Evolutionary conservation across 1,140 invertebrate species (phyloP), one percentile per base, ranked within the genome.

Genomic region (Calycopis cecrops): DNA sequence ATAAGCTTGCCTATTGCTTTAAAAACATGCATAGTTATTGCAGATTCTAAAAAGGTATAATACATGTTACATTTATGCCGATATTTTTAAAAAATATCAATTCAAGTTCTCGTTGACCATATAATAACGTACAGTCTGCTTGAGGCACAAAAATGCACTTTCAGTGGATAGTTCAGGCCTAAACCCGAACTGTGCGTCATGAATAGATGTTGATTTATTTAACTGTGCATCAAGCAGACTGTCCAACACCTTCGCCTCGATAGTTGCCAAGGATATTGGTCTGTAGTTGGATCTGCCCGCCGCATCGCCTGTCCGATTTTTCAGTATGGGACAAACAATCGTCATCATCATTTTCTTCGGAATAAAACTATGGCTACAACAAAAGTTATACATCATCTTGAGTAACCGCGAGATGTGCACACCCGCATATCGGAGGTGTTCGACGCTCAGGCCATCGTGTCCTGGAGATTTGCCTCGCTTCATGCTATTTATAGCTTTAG

Each of bases 401-500:
- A 57, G n/a, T 0, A 61, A 34, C 35, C 35, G 52, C 9, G 47
- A 16, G 8, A 65, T 17, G 10, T 62, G 59, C 3, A 55, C 40
- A 44, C 59, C 55, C n/a, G 57, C 59, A 51, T 57, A 42, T 0
- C 33, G 44, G 1, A 66, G 34, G 10, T 62, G 60, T 40, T 66
- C 57, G 4, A 65, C 48, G 38, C 63, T 62, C 4, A 65, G 51
- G 1, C 63, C 59, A 28, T 62, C 53, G 16, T 55, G 55, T 0
- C 55, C 64, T 4, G 55, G 60, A 0, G 63, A 55, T 44, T 61
- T 65, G 10, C 57, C 51, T 35, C 34, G 18, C 0, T 28, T 49
- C 53, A 58, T 65, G 4, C 16, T 42, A 12, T 14, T 16, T 16
- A 42, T 12, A 42, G 16, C 6, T 1, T 14, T 7, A 4, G 3